Evolutionary conservation across 2,113 vertebrate species (phyloP).

Genomic region (Tachuris rubrigastra): DNA sequence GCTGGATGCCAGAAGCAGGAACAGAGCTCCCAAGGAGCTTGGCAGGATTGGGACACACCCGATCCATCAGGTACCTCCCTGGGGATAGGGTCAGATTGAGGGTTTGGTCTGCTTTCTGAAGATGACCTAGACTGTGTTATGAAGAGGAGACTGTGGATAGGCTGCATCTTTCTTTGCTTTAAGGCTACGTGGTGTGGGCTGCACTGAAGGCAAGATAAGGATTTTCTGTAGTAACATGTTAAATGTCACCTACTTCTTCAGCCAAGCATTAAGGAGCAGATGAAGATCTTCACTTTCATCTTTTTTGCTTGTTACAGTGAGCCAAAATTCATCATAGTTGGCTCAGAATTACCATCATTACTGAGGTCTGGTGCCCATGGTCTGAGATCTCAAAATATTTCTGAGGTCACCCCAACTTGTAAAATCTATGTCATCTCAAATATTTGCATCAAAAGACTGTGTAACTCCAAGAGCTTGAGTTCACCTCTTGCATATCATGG

Average conservation of each 20-base stretch:
- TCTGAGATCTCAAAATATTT: not conserved
- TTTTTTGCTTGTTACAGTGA: not conserved
- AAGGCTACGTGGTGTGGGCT: not conserved
- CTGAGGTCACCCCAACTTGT: not conserved
- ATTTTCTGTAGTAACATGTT: not conserved
- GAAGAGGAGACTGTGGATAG: not conserved
- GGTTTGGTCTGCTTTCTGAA: not conserved
- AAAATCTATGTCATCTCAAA: not conserved
- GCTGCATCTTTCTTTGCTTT: not conserved
- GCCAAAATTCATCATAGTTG: not conserved
- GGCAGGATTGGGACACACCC: not conserved
- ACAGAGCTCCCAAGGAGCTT: not conserved
- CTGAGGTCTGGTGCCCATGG: not conserved
- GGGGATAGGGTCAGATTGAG: not conserved
- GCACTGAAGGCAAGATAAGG: accelerated
- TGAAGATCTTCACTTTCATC: not conserved
- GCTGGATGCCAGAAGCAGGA: not conserved
- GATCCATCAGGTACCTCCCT: accelerated
- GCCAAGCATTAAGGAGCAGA: not conserved
- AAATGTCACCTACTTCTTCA: not conserved
- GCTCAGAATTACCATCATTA: not conserved
- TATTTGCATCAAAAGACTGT: not conserved
- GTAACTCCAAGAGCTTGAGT: accelerated
- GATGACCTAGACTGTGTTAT: not conserved
- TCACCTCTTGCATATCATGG: not conserved